Base-by-base conservation (phyloP, 2,797 vertebrate species). In the Chrosomus eos region DNA sequence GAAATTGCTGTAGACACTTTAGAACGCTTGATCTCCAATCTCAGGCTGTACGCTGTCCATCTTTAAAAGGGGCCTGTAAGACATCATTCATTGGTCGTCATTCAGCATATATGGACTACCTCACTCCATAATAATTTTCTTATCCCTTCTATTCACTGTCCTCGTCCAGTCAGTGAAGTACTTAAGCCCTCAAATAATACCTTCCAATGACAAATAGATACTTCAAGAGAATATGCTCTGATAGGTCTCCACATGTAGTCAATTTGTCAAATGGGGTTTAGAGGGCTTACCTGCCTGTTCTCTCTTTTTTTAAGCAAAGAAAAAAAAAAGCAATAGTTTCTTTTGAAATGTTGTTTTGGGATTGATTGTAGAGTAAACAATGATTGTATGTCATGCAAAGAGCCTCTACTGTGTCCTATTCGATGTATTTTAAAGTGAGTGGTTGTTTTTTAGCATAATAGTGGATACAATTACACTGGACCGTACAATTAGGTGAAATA, bases 241-340 rank as follows among this genome's bases (percentile, higher is more conserved):
- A 40, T 66, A 38, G 28, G 73, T 68, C 71, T 55, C 31, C 51
- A 28, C 64, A 70, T 84, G 71, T 21, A 51, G 45, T 84, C 73
- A 82, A 51, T 45, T 86, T 86, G 72, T 84, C 73, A 81, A 58
- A 83, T n/a, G 62, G 76, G 70, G 28, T 89, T 86, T 67, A 19
- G 14, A n/a, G 26, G 51, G 73, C 60, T 82, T 80, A 80, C 23
- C 31, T 53, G 21, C 55, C 62, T 76, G 18, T 70, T 80, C n/a
- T 5, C 31, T 26, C 8, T 45, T 45, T 45, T 43, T 13, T 13
- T 3, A 43, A 43, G 1, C 3, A 66, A n/a, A 31, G 11, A 3
- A 4, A 58, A 58, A 58, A 58, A 11, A 79, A 66, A 36, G 1
- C 19, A 74, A 73, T 7, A 7, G 43, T 51, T 80, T 67, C 10